These are phyloP conservation scores for Frankliniella fusca DNA, from an alignment of 2,888 invertebrate species.

Conservation along the genomic window DNA sequence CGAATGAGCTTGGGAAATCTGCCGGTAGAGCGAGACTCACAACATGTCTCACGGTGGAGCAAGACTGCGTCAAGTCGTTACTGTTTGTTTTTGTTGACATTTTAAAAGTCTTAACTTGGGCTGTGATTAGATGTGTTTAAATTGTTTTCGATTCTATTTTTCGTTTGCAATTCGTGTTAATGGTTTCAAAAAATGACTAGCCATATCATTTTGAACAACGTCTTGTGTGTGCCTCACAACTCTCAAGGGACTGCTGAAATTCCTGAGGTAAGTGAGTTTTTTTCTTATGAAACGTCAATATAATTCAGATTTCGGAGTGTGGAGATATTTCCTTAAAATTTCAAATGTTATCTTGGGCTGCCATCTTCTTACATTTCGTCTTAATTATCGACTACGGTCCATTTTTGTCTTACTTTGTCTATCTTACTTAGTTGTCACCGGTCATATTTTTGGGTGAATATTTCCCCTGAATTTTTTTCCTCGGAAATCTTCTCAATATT, in stretches of 20 bases:
- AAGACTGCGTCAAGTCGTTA: neutral
- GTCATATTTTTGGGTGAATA: no score
- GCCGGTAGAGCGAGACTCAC: constrained; percentile 23
- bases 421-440: no score
- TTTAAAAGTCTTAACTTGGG: neutral
- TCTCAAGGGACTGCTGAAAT: neutral
- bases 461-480: no score
- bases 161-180: neutral
- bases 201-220: neutral
- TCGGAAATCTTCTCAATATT: no score
- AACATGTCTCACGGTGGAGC: constrained; percentile 13
- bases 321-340: no score
- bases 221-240: neutral
- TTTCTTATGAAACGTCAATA: no score
- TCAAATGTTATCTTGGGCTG: no score
- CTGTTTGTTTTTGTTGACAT: constrained; percentile 15
- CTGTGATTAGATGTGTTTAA: constrained; percentile 8
- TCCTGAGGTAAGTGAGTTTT: neutral
- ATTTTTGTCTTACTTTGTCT: constrained; percentile 11
- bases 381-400: neutral
- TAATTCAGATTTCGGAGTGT: no score
- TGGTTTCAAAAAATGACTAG: neutral
- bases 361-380: no score
- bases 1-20: constrained; percentile 22
- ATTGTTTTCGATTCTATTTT: neutral